Conservation (phyloP, 2,888 invertebrate genomes). For the Salticus scenicus region DNA sequence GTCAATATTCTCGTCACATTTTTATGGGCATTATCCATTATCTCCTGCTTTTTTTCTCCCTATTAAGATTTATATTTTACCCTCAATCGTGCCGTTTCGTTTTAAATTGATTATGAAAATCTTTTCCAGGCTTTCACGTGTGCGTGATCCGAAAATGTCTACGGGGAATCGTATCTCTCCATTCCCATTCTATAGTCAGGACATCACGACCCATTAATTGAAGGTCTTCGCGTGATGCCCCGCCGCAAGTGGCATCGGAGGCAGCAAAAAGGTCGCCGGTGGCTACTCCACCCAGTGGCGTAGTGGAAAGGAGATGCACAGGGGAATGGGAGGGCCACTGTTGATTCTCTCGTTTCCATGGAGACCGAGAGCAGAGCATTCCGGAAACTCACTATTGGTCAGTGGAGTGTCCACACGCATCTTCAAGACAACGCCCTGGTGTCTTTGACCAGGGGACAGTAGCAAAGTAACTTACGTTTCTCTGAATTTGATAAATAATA, state of each 20-base stretch:
- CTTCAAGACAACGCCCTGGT: constrained; percentile 63
- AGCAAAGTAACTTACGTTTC: too few relatives aligned
- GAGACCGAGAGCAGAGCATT: constrained; percentile 50
- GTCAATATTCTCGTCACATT: too few relatives aligned
- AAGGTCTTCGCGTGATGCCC: constrained; percentile 35
- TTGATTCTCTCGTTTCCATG: constrained; percentile 60
- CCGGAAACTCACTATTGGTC: constrained; percentile 66
- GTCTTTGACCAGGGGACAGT: constrained; percentile 22
- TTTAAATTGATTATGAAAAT: not conserved
- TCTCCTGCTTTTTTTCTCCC: not conserved
- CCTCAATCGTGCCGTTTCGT: not conserved
- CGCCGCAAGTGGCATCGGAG: constrained; percentile 28
- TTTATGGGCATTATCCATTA: not conserved
- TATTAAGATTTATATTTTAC: not conserved
- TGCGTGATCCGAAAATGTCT: constrained; percentile 12
- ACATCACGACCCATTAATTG: constrained; percentile 6
- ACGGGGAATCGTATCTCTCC: not conserved
- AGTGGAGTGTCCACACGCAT: constrained; percentile 56
- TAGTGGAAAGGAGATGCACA: constrained; percentile 42
- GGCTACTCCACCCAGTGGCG: constrained; percentile 62
- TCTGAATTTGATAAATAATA: too few relatives aligned
- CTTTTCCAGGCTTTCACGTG: not conserved
- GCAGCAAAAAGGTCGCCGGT: constrained; percentile 44
- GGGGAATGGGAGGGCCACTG: constrained; percentile 68
- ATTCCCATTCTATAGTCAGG: not conserved